Base-by-base conservation (phyloP, 2,888 invertebrate genomes). In the Gastracanthus pulcherrimus region DNA sequence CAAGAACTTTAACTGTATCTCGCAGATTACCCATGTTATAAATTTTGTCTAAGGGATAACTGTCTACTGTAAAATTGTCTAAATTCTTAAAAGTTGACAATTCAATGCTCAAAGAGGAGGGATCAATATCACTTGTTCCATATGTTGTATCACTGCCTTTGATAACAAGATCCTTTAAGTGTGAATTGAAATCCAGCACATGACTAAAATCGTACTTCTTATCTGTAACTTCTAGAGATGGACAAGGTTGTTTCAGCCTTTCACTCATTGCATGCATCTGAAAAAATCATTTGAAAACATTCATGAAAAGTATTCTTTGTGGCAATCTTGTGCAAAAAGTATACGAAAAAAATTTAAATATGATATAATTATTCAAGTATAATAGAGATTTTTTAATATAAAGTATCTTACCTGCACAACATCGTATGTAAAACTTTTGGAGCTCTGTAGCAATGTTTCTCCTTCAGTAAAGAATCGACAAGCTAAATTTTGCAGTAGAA, bases 251-350 rank as follows among this genome's bases (percentile, higher is more conserved):
- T 90, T 96, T 96, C 70, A 98, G 93, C 84, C 98, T 94, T 90
- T 97, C 96, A 89, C 97, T 97, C 79, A 99, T 95, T n/a, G 98
- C 96, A 92, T 96, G 95, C 34, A 98, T 92, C 96, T 98, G 93
- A 80, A 94, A 94, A 64, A 71, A 48, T 60, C n/a, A n/a, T n/a
- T n/a, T n/a, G n/a, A n/a, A n/a, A n/a, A n/a, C n/a, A n/a, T n/a
- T n/a, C n/a, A n/a, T n/a, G n/a, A n/a, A n/a, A n/a, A n/a, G n/a
- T n/a, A n/a, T n/a, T n/a, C n/a, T n/a, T n/a, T n/a, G n/a, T n/a
- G n/a, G n/a, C n/a, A n/a, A n/a, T n/a, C n/a, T n/a, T n/a, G n/a
- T n/a, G n/a, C n/a, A n/a, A n/a, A n/a, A n/a, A n/a, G n/a, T n/a
- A n/a, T n/a, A n/a, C n/a, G n/a, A n/a, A n/a, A n/a, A n/a, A n/a